Evolutionary conservation across 2,113 vertebrate genomes (phyloP), one percentile per base, ranked within the genome.

Genomic region (Gopherus flavomarginatus): DNA sequence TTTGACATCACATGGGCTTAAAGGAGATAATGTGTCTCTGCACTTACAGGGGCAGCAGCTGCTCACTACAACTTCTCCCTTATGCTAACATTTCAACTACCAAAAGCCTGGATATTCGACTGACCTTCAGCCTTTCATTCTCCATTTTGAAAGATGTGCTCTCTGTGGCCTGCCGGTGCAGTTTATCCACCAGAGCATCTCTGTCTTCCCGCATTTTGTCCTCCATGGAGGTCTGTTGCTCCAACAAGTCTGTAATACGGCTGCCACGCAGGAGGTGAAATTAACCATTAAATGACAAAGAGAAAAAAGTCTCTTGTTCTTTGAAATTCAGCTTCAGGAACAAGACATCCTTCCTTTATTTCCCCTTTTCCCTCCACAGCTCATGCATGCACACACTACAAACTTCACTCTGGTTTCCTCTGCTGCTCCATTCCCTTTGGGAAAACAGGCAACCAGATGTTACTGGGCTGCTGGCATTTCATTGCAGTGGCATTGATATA

Each of bases 91-190:
- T 54, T 81, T 17, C 1, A 92, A 69, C 80, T 81, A 50, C 35
- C 59, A 80, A 77, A 2, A 6, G 3, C 44, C 42, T 17, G 5
- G 72, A 17, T 26, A 72, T 19, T 38, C n/a, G 17, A 86, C 95
- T 54, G 62, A 99, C 99, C 99, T 99, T 99, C 2, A 99, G 98
- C 81, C 95, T 98, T 93, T 99, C 99, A 6, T 99, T 99, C 89
- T 99, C 99, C 77, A 99, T 95, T 81, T 98, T 99, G 81, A 98
- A 96, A 10, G 97, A 56, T 1, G 97, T 97, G 83, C 94, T 98
- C 50, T 99, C 99, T 3, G 98, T 92, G 29, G 95, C 98, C 92
- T 99, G 95, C 52, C 80, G 98, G 81, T 99, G 99, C 17, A 99
- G 86, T 85, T 97, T 98, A 53, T 98, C 98, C 50, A 98, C 38